Conservation (phyloP, 2,888 invertebrate species). For the Spodoptera picta region DNA sequence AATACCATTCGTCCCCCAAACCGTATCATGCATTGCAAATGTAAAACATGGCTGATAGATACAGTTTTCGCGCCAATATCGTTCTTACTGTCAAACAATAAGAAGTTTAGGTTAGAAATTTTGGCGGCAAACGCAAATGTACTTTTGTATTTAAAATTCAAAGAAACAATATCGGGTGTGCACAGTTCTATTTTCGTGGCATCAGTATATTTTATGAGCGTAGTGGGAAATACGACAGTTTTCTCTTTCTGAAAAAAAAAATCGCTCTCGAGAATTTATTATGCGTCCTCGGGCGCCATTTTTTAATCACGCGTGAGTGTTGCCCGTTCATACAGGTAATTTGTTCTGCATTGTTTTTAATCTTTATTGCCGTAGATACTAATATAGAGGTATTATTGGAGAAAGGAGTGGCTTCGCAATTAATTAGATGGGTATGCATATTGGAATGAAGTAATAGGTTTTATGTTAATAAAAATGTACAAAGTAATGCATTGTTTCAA, state of each 20-base stretch:
- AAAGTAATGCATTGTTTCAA: not conserved
- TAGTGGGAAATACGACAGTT: conserved; percentile 82
- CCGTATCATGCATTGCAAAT: conserved; percentile 64
- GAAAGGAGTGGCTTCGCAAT: conserved; percentile 42
- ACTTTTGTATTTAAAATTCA: conserved; percentile 81
- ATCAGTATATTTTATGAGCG: conserved; percentile 82
- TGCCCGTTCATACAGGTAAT: conserved; percentile 65
- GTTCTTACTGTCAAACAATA: conserved; percentile 58
- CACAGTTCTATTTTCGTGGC: conserved; percentile 74
- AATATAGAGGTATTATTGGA: conserved; percentile 53
- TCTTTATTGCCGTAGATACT: conserved; percentile 45
- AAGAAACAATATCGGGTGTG: conserved; percentile 86
- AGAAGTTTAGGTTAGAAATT: conserved; percentile 57
- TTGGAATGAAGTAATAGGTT: conserved; percentile 1
- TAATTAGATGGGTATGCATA: conserved; percentile 22
- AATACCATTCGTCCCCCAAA: conserved; percentile 70
- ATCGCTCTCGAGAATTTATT: conserved; percentile 71
- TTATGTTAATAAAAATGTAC: not conserved
- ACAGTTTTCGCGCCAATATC: conserved; percentile 59
- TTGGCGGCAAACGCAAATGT: conserved; percentile 50
- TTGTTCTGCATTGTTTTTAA: conserved; percentile 56
- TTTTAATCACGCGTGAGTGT: conserved; percentile 73
- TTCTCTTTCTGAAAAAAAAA: conserved; percentile 70
- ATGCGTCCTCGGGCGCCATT: conserved; percentile 69
- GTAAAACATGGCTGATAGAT: conserved; percentile 45